Evolutionary conservation across 2,797 vertebrate genomes (phyloP), one percentile per base, ranked within the genome.

Genomic region (Enteromius mattozi): DNA sequence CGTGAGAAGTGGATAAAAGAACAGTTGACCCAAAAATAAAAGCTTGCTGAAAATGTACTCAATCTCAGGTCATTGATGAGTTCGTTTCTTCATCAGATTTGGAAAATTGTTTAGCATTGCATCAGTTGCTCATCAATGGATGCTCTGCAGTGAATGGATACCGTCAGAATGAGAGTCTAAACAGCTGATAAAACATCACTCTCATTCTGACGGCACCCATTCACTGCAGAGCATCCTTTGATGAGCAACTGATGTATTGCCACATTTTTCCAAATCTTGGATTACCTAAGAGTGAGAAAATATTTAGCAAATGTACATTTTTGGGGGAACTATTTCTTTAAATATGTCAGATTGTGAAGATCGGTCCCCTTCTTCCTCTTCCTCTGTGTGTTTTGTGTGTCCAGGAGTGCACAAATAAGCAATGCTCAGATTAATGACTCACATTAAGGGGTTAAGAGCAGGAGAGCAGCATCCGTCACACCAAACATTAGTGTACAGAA

Each of bases 391-490:
- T 24, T 65, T 42, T 45, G 16, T 78, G 24, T 0, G 0, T 27
- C 30, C 2, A 47, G 40, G 91, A 91, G 92, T 92, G 92, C 94
- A 95, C 94, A 94, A 94, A 94, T 94, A 95, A 95, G 94, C 93
- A 94, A 95, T 92, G 91, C 92, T 91, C 93, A 94, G 94, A 96
- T 95, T 94, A 94, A 95, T 95, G 95, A 94, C 92, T 94, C 92
- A 91, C 94, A 94, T 95, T 95, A 94, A 94, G 94, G 93, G 92
- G 92, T 93, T 90, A 91, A 91, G 92, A 93, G 93, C 92, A 93
- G 92, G 91, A 89, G 91, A 88, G 87, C 61, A 65, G 14, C 14
- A 6, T 47, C 24, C 8, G 6, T 72, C 74, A 54, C 78, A 37
- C 21, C 0, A n/a, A 10, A 49, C 61, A 79, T 66, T 33, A 35